Evolutionary conservation across 2,113 vertebrate genomes (phyloP).

Genomic region (Edolisoma coerulescens): DNA sequence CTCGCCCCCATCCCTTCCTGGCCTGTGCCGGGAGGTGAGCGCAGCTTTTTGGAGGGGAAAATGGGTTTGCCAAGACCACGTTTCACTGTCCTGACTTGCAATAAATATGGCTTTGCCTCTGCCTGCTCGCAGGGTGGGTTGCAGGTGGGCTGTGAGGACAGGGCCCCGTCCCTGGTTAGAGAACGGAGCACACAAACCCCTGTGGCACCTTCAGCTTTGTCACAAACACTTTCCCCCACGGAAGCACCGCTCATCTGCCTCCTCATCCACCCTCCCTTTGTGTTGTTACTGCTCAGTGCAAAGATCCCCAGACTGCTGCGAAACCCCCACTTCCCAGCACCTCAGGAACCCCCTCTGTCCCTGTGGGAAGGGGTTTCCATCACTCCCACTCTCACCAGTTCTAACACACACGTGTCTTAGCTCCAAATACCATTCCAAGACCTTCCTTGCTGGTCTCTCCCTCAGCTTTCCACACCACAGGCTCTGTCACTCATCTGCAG

Average conservation of each 20-base stretch:
- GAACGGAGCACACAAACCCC: fast-evolving
- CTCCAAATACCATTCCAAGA: neutral
- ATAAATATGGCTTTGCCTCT: fast-evolving
- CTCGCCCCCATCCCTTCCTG: neutral
- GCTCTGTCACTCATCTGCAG: neutral
- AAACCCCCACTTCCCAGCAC: fast-evolving
- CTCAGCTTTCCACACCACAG: fast-evolving
- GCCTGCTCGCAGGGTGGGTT: neutral
- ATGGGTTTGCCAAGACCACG: fast-evolving
- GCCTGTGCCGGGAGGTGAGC: neutral
- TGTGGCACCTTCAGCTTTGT: neutral
- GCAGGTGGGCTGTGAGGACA: neutral
- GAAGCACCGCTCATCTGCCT: fast-evolving
- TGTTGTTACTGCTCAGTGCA: neutral
- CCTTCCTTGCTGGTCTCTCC: neutral
- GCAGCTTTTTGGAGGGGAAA: neutral
- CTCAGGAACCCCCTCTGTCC: neutral
- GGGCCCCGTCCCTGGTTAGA: fast-evolving
- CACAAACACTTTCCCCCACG: fast-evolving
- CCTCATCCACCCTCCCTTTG: neutral
- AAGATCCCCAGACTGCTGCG: fast-evolving
- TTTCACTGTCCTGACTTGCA: neutral
- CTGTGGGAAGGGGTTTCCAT: neutral
- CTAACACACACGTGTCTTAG: fast-evolving
- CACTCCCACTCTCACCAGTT: neutral